These are phyloP conservation scores for Holocentrus rufus DNA, from an alignment of 2,797 vertebrate species.

Conservation along the genomic window DNA sequence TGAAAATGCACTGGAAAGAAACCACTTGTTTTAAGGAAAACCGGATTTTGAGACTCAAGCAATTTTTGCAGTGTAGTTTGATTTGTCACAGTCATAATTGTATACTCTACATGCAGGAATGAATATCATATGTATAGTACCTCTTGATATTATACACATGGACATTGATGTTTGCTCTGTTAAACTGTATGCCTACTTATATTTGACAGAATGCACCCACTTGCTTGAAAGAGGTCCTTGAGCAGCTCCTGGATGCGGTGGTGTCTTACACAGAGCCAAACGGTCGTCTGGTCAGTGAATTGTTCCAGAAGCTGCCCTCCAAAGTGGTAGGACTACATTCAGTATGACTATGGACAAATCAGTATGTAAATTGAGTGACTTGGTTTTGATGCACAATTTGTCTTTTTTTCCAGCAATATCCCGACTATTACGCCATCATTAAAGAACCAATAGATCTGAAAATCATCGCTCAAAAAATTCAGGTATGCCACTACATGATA, in stretches of 20 bases:
- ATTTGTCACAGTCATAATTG: too few relatives aligned
- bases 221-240: conserved; percentile 92
- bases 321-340: conserved; percentile 88
- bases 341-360: background rate
- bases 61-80: too few relatives aligned
- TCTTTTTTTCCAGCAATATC: conserved; percentile 90
- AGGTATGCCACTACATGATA: conserved; percentile 78
- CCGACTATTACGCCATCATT: conserved; percentile 99
- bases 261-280: conserved; percentile 90
- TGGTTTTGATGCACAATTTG: conserved; percentile 29
- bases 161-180: background rate
- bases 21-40: too few relatives aligned
- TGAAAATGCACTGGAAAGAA: too few relatives aligned
- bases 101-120: too few relatives aligned
- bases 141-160: too few relatives aligned
- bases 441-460: conserved; percentile 99
- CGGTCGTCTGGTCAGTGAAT: conserved; percentile 93
- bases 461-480: conserved; percentile 95
- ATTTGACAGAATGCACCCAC: conserved; percentile 83
- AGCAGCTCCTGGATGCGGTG: conserved; percentile 94
- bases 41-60: too few relatives aligned
- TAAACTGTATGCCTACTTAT: conserved; percentile 20
- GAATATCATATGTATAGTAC: too few relatives aligned
- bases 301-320: conserved; percentile 98
- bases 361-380: background rate